Evolutionary conservation across 2,113 vertebrate genomes (phyloP).

Genomic region (Pseudolaguvia tuberculata): DNA sequence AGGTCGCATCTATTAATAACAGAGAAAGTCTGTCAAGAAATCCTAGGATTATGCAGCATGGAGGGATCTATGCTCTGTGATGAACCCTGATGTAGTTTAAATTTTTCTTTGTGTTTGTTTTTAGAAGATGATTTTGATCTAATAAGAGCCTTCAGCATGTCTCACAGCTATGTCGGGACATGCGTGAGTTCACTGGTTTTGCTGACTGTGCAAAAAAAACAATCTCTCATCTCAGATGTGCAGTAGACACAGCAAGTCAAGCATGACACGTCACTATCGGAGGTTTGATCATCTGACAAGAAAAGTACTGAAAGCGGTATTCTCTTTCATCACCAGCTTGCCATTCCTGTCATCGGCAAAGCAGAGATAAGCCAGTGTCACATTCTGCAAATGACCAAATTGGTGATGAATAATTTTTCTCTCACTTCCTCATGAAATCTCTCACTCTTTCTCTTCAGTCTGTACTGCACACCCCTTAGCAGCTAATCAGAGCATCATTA

Average conservation of each 20-base stretch:
- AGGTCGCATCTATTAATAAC: neutral
- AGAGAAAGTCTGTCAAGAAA: neutral
- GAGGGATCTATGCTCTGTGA: neutral
- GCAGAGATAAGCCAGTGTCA: slow-evolving; percentile 19
- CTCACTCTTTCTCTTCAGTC: neutral
- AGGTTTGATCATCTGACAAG: neutral
- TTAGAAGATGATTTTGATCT: slow-evolving; percentile 29
- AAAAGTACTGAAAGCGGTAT: slow-evolving; percentile 4
- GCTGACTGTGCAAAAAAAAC: slow-evolving; percentile 32
- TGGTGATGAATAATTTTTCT: slow-evolving; percentile 27
- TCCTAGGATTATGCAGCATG: neutral
- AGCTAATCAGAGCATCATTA: slow-evolving; percentile 42
- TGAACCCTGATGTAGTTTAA: slow-evolving; percentile 6
- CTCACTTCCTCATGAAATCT: slow-evolving; percentile 5
- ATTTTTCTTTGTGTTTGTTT: slow-evolving; percentile 28
- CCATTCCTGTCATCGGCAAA: neutral
- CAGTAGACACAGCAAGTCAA: slow-evolving; percentile 13
- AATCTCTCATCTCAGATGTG: slow-evolving; percentile 16
- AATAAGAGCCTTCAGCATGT: neutral
- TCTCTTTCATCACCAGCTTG: slow-evolving; percentile 26
- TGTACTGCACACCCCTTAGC: neutral
- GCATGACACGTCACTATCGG: slow-evolving; percentile 11
- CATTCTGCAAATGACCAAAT: slow-evolving; percentile 17
- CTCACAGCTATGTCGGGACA: slow-evolving; percentile 9
- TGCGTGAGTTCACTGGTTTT: slow-evolving; percentile 13